Base-by-base conservation (phyloP, 2,888 invertebrate species). In the Tubulanus polymorphus region DNA sequence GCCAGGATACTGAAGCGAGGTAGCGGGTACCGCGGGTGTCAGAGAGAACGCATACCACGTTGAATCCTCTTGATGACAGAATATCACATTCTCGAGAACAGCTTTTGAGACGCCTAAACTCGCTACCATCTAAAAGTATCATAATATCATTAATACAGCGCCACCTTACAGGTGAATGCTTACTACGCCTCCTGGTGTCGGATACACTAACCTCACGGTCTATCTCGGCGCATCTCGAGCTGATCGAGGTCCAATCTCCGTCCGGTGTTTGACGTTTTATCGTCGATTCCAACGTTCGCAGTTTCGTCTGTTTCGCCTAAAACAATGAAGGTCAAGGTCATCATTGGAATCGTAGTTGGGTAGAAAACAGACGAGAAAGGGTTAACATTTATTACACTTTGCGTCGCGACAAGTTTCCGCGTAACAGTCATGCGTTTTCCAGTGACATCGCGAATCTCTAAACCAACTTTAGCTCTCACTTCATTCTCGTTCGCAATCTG, bases 1-100 rank as follows among this genome's bases (percentile, higher is more conserved):
- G n/a, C n/a, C n/a, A n/a, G n/a, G n/a, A n/a, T n/a, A n/a, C n/a
- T n/a, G n/a, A n/a, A n/a, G n/a, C n/a, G n/a, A n/a, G n/a, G n/a
- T n/a, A n/a, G n/a, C n/a, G n/a, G n/a, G n/a, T n/a, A n/a, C n/a
- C n/a, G n/a, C n/a, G n/a, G n/a, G 30, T 10, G 32, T 25, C n/a
- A n/a, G n/a, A n/a, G n/a, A n/a, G n/a, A n/a, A n/a, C n/a, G 37
- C 61, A 63, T 41, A 83, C 86, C 99, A 99, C 72, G 88, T 88
- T 0, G 94, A 89, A 64, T 99, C 94, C 79, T 99, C 99, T 84
- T 99, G 99, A 76, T 99, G 99, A 73, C 99, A 99, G 79, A 99
- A 96, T 67, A 99, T 88, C 0, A 99, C 99, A 76, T 93, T 90
- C 73, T 93, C 93, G 55, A 99, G 81, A 57, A 99, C 91, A 0